Evolutionary conservation across 2,113 vertebrate species (phyloP), one percentile per base, ranked within the genome.

Genomic region (Bubo bubo): DNA sequence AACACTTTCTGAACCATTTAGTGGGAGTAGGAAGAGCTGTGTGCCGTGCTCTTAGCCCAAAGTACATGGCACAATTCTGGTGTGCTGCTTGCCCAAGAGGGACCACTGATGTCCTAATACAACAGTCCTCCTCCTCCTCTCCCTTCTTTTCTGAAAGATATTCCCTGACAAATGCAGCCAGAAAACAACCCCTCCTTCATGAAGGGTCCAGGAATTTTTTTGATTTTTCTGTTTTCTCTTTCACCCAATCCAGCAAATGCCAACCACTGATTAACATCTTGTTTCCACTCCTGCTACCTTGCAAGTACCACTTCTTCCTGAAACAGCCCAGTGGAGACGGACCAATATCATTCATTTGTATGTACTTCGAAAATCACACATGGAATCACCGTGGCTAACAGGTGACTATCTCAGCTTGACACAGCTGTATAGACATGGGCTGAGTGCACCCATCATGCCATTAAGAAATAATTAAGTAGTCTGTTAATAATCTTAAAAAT

Each of bases 11-110:
- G 55, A 79, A 35, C 4, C 11, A 39, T 39, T 43, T 6, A 45
- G 56, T 2, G 22, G 12, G 14, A 59, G 55, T 13, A 83, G 17
- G 16, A 88, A 68, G 39, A 59, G 8, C 35, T 49, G 18, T 7
- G 30, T 30, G 37, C 60, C 37, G 34, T 14, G 37, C 60, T n/a
- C 4, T 82, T 21, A 52, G 64, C 23, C 52, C 24, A 7, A 59
- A 20, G 49, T 6, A 6, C 0, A 0, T 6, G 17, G 47, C 41
- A 32, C 39, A 50, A 37, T 1, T 12, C 24, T 19, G 7, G 5
- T 24, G 18, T 23, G 39, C 73, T 81, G 27, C 41, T 66, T 63
- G 32, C 37, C 53, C 1, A 1, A 56, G 53, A 34, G 7, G 49
- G 18, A 37, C 14, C 11, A 18, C 34, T 20, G 12, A 13, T 35